Conservation (phyloP, 2,113 vertebrate species). For the Pedionomus torquatus region DNA sequence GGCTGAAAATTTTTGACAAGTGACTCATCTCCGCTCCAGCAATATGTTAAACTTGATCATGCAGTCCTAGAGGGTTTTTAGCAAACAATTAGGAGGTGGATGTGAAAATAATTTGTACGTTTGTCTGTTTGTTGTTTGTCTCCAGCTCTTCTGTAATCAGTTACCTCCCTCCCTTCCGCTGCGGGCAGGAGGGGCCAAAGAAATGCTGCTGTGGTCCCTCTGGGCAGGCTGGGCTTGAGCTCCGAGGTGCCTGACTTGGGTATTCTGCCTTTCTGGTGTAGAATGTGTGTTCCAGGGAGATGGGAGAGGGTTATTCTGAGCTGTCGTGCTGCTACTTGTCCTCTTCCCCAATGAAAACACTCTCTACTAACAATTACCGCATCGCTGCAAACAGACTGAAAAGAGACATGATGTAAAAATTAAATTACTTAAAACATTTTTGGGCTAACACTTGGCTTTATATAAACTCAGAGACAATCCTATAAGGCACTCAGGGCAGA, state of each 20-base stretch:
- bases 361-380: conserved; percentile 73
- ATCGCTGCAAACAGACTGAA: conserved; percentile 71
- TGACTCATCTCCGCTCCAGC: conserved; percentile 35
- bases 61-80: conserved; percentile 61
- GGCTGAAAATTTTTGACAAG: conserved; percentile 25
- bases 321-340: conserved; percentile 72
- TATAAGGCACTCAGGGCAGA: conserved; percentile 86
- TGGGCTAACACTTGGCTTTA: conserved; percentile 81
- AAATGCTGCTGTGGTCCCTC: not conserved
- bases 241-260: not conserved
- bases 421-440: conserved; percentile 80
- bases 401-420: conserved; percentile 84
- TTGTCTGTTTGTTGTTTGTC: conserved; percentile 67
- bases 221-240: not conserved
- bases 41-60: conserved; percentile 61
- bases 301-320: conserved; percentile 35
- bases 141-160: conserved; percentile 31
- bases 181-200: conserved; percentile 39
- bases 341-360: conserved; percentile 38
- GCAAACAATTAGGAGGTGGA: conserved; percentile 71
- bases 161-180: conserved; percentile 26
- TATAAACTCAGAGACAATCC: conserved; percentile 85
- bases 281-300: conserved; percentile 18
- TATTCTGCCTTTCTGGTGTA: conserved; percentile 13
- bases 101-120: conserved; percentile 73